Percentiles rank a stretch among this genome's conserved stretches.
Evolutionary conservation across 2,113 vertebrate species (phyloP).

Genomic region (Saccopteryx bilineata): DNA sequence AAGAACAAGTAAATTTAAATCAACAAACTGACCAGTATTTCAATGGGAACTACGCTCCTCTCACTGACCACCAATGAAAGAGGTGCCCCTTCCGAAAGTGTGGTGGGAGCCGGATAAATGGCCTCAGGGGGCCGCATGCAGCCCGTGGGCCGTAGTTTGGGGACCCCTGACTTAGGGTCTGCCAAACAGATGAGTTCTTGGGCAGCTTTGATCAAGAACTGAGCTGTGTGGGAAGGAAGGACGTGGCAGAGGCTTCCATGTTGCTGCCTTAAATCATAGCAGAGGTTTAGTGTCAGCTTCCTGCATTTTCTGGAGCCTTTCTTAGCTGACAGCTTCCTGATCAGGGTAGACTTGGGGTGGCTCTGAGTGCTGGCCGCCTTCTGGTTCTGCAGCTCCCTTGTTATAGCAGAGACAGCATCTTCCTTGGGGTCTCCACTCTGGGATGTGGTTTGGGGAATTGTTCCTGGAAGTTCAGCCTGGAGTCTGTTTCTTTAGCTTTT

Average conservation of each 20-base stretch:
- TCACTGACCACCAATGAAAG: no score
- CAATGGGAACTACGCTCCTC: no score
- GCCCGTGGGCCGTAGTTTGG: no score
- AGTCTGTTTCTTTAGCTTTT: background rate
- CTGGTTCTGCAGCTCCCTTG: background rate
- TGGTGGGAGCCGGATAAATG: no score
- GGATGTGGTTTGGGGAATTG: background rate
- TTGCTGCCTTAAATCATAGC: background rate
- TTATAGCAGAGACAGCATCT: background rate
- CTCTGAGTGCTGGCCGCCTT: background rate
- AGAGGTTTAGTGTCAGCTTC: background rate
- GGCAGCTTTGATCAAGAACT: background rate
- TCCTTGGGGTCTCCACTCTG: rapidly evolving
- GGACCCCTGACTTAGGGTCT: background rate
- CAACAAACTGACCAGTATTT: no score
- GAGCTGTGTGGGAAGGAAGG: background rate
- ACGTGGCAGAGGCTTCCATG: background rate
- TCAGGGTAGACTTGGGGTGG: background rate
- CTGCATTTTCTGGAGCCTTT: background rate
- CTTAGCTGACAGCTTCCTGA: background rate
- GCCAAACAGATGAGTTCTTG: background rate
- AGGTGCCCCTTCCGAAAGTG: no score
- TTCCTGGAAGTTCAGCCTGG: background rate
- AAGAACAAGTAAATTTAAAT: no score
- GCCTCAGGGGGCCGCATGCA: no score